These are phyloP conservation scores for Limnothrissa miodon DNA, from an alignment of 2,113 vertebrate genomes.

Conservation along the genomic window DNA sequence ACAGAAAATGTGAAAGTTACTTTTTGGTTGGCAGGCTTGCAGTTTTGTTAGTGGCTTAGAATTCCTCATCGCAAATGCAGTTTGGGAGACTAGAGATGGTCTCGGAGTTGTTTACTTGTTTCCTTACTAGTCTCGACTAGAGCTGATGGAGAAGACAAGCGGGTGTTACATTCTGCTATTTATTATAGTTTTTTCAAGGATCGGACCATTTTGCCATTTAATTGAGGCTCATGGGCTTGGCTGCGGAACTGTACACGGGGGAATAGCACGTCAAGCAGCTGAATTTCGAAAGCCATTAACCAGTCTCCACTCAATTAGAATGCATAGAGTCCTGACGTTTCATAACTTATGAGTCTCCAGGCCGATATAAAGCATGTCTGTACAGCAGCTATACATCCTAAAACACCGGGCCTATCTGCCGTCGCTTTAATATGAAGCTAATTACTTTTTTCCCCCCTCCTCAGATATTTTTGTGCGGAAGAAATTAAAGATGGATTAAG, in stretches of 20 bases:
- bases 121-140: conserved; percentile 59
- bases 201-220: conserved; percentile 75
- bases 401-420: conserved; percentile 64
- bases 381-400: conserved; percentile 58
- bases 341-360: conserved; percentile 75
- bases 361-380: conserved; percentile 67
- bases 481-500: conserved; percentile 60
- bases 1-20: not conserved
- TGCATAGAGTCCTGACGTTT: conserved; percentile 78
- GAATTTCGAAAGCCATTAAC: conserved; percentile 77
- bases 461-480: conserved; percentile 50
- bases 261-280: conserved; percentile 72
- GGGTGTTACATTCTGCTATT: conserved; percentile 65
- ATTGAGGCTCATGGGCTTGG: conserved; percentile 74
- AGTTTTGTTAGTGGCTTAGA: not conserved
- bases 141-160: conserved; percentile 68
- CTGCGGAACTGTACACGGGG: conserved; percentile 65
- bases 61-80: not conserved
- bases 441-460: conserved; percentile 50
- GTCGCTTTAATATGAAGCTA: conserved; percentile 61
- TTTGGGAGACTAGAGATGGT: not conserved
- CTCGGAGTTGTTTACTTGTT: not conserved
- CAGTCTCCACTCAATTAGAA: conserved; percentile 79
- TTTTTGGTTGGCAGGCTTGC: not conserved
- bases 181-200: conserved; percentile 72